A percentile compares a stretch with the other conserved stretches of the same genome.
These are phyloP conservation scores for Netelia melanura DNA, from an alignment of 2,888 invertebrate species.

Conservation along the genomic window DNA sequence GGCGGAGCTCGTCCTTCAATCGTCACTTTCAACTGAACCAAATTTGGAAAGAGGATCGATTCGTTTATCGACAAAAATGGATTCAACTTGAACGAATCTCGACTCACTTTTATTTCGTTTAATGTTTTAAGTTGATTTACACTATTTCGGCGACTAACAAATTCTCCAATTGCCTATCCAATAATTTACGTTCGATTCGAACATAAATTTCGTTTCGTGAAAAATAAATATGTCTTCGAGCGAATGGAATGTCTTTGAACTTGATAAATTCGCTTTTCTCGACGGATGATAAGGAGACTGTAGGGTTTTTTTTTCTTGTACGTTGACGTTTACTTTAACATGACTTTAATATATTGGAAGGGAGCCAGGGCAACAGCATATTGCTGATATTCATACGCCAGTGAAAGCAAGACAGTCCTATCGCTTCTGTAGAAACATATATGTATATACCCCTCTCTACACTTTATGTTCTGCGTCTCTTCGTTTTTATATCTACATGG, in stretches of 20 bases:
- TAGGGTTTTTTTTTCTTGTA: constrained; percentile 12
- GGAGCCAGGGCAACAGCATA: constrained; percentile 57
- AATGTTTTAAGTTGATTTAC: not conserved
- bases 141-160: not conserved
- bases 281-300: constrained; percentile 2
- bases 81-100: not conserved
- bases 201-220: not conserved
- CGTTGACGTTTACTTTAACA: constrained; percentile 58
- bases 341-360: constrained; percentile 60
- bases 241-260: not conserved
- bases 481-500: constrained; percentile 5
- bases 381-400: constrained; percentile 61
- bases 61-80: not conserved
- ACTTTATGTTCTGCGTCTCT: constrained; percentile 26
- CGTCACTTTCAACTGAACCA: not conserved
- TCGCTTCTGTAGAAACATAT: constrained; percentile 59
- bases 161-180: not conserved
- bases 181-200: not conserved
- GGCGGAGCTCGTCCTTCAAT: not conserved
- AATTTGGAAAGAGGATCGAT: not conserved
- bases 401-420: constrained; percentile 66
- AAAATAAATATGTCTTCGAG: constrained; percentile 11
- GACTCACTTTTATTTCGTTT: not conserved
- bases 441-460: constrained; percentile 15
- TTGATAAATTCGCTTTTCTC: constrained; percentile 9